These are phyloP conservation scores for Phocides pigmalion DNA, from an alignment of 1,140 invertebrate genomes.

Conservation along the genomic window DNA sequence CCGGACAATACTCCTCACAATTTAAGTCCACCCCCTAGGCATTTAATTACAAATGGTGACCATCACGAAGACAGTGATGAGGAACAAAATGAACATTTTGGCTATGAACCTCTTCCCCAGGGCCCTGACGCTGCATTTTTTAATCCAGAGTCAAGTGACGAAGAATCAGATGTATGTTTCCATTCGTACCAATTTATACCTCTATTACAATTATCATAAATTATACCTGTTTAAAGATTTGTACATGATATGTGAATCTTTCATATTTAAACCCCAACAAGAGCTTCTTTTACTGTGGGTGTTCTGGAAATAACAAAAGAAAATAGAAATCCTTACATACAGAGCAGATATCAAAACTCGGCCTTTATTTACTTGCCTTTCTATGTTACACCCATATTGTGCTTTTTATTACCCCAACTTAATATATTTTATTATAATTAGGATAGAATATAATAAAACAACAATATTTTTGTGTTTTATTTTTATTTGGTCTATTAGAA, in stretches of 20 bases:
- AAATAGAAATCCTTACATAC: too few species aligned
- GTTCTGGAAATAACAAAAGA: too few species aligned
- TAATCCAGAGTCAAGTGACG: slow-evolving; percentile 58
- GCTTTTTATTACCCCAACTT: too few species aligned
- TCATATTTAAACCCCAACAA: too few species aligned
- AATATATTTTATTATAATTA: too few species aligned
- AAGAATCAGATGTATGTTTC: slow-evolving; percentile 52
- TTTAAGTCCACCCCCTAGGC: slow-evolving; percentile 63
- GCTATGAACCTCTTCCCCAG: slow-evolving; percentile 73
- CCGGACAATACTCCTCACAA: slow-evolving; percentile 72
- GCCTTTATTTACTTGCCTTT: too few species aligned
- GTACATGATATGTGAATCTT: too few species aligned
- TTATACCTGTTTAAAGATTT: neutral
- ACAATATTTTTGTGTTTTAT: slow-evolving; percentile 4
- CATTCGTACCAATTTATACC: neutral
- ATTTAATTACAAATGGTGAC: slow-evolving; percentile 63
- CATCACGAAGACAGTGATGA: slow-evolving; percentile 72
- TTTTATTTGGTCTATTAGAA: slow-evolving; percentile 38
- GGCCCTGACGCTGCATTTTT: slow-evolving; percentile 61
- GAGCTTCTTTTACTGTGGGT: too few species aligned
- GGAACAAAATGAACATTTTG: slow-evolving; percentile 68
- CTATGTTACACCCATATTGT: too few species aligned
- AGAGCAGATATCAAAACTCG: too few species aligned
- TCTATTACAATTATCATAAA: too few species aligned
- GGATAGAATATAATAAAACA: too few species aligned